Evolutionary conservation across 2,888 invertebrate species (phyloP).

Genomic region (Aphodius sticticus): DNA sequence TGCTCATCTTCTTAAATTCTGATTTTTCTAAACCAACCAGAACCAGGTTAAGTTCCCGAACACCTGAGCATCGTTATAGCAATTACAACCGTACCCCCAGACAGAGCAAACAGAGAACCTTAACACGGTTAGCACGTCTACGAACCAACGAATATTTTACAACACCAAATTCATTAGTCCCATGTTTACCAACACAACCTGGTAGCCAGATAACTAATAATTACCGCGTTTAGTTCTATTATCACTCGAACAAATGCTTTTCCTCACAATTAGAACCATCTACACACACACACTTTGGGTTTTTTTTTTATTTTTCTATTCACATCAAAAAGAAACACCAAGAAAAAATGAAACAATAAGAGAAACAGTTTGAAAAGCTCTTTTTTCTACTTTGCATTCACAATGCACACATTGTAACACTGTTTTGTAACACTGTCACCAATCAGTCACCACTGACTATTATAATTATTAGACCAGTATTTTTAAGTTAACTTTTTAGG

Average conservation of each 20-base stretch:
- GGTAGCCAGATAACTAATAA: slow-evolving; percentile 4
- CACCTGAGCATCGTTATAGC: slow-evolving; percentile 9
- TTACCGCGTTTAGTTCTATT: not conserved
- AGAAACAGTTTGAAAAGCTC: too few relatives aligned
- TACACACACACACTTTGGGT: not conserved
- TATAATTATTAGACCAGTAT: too few relatives aligned
- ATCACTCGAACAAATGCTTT: not conserved
- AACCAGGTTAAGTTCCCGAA: not conserved
- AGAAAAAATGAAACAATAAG: too few relatives aligned
- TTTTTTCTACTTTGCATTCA: too few relatives aligned
- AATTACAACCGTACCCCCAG: slow-evolving; percentile 9
- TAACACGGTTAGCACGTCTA: not conserved
- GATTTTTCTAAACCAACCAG: not conserved
- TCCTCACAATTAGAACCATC: not conserved
- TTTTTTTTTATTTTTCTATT: not conserved
- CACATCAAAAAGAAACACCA: too few relatives aligned
- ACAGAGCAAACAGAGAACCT: not conserved
- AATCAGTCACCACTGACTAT: too few relatives aligned
- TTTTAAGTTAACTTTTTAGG: too few relatives aligned
- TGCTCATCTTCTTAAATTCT: not conserved
- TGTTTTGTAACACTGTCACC: too few relatives aligned
- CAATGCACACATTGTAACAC: too few relatives aligned
- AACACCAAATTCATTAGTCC: not conserved
- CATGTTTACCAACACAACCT: not conserved
- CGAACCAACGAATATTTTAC: not conserved